Percentiles rank a stretch among this genome's conserved stretches.
These are phyloP conservation scores for Silurus asotus DNA, from an alignment of 2,113 vertebrate genomes.

Conservation along the genomic window DNA sequence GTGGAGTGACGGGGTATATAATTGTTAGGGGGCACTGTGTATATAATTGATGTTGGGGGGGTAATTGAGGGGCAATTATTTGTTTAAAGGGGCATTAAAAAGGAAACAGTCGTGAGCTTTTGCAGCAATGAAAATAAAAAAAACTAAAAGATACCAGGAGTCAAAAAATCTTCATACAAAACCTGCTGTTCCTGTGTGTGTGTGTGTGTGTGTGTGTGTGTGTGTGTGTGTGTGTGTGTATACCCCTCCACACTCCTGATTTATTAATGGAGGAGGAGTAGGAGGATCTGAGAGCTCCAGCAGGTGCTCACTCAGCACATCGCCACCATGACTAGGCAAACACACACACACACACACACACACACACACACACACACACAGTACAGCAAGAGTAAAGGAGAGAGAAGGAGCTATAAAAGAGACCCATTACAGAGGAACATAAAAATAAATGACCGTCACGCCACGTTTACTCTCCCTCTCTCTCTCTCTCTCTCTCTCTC, in stretches of 20 bases:
- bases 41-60: too few species aligned
- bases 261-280: conserved; percentile 76
- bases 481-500: background rate
- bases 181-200: background rate
- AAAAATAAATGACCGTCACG: background rate
- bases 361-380: background rate
- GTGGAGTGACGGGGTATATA: too few species aligned
- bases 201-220: conserved; percentile 27
- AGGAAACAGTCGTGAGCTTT: too few species aligned
- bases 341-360: background rate
- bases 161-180: background rate
- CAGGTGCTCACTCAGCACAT: conserved; percentile 29
- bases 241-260: conserved; percentile 57
- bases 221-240: background rate
- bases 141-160: background rate
- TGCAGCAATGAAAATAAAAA: too few species aligned
- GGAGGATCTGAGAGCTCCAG: conserved; percentile 52
- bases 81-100: too few species aligned
- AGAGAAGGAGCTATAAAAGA: background rate
- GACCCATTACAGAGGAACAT: background rate
- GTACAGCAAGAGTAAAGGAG: background rate
- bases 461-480: background rate
- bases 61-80: too few species aligned
- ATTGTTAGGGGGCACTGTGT: too few species aligned
- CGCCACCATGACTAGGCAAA: conserved; percentile 9